Evolutionary conservation across 2,888 invertebrate species (phyloP).

Genomic region (Folsomia candida): DNA sequence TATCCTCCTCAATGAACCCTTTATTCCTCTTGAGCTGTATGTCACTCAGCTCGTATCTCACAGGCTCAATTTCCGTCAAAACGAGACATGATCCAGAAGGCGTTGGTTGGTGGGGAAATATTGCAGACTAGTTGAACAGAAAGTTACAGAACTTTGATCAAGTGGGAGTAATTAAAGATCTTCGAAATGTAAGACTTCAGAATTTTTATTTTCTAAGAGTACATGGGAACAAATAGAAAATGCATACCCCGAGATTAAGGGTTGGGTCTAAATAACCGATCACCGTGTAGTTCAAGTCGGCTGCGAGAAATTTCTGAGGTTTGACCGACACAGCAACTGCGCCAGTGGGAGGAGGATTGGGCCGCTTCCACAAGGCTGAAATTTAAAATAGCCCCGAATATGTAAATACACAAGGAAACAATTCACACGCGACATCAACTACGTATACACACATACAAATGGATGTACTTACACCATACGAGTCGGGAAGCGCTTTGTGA

Average conservation of each 20-base stretch:
- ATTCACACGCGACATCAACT: too few relatives aligned
- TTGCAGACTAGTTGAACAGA: too few relatives aligned
- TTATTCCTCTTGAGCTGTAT: conserved; percentile 56
- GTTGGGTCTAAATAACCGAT: conserved; percentile 54
- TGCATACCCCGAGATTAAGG: conserved; percentile 60
- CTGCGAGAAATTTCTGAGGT: conserved; percentile 44
- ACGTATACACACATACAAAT: too few relatives aligned
- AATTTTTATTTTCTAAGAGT: too few relatives aligned
- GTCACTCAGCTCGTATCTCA: conserved; percentile 66
- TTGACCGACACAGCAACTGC: conserved; percentile 58
- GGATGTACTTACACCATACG: too few relatives aligned
- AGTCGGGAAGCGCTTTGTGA: conserved; percentile 67
- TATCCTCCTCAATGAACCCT: conserved; percentile 46
- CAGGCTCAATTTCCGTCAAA: conserved; percentile 75
- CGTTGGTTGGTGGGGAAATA: conserved; percentile 53
- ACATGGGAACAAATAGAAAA: too few relatives aligned
- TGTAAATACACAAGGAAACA: too few relatives aligned
- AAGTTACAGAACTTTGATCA: too few relatives aligned
- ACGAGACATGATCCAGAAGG: conserved; percentile 63
- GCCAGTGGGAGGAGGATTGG: conserved; percentile 64
- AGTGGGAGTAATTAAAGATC: too few relatives aligned
- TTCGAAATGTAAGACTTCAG: too few relatives aligned
- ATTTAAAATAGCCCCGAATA: conserved; percentile 53
- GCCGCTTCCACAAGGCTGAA: conserved; percentile 73
- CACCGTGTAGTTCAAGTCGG: conserved; percentile 49